Percentiles rank a stretch among this genome's conserved stretches.
Conservation (phyloP, 2,888 invertebrate species). For the Ferrisia virgata region DNA sequence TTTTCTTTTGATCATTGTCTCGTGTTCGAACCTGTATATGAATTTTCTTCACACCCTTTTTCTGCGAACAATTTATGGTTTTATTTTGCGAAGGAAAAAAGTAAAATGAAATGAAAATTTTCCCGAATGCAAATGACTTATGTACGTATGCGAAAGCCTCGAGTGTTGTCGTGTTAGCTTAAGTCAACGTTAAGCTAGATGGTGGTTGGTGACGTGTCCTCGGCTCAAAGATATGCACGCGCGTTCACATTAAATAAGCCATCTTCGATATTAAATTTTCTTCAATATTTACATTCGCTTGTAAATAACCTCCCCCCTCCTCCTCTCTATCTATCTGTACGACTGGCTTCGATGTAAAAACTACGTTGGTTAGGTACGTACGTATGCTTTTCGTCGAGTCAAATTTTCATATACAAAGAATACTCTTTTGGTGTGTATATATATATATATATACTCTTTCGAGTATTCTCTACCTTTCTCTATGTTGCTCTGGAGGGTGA, state of each 20-base stretch:
- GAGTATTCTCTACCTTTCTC: not conserved
- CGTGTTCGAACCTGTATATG: not conserved
- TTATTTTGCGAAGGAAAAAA: not conserved
- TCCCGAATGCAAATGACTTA: not conserved
- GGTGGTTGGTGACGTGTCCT: not conserved
- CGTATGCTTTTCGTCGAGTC: not conserved
- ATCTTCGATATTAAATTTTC: conserved; percentile 45
- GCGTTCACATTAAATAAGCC: conserved; percentile 19
- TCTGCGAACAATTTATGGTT: not conserved
- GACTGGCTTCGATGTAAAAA: not conserved
- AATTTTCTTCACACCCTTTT: not conserved
- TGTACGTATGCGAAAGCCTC: not conserved
- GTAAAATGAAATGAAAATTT: not conserved
- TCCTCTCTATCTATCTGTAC: no score
- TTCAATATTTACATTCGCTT: conserved; percentile 43
- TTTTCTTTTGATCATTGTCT: not conserved
- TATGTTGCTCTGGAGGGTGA: not conserved
- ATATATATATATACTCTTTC: not conserved
- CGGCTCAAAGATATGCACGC: not conserved
- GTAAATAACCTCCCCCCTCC: conserved; percentile 42
- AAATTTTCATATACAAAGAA: conserved; percentile 22
- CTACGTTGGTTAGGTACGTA: no score
- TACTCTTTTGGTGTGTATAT: not conserved
- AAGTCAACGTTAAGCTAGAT: not conserved
- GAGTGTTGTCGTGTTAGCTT: not conserved